Conservation (phyloP, 2,888 invertebrate genomes). For the Drosophila conformis region DNA sequence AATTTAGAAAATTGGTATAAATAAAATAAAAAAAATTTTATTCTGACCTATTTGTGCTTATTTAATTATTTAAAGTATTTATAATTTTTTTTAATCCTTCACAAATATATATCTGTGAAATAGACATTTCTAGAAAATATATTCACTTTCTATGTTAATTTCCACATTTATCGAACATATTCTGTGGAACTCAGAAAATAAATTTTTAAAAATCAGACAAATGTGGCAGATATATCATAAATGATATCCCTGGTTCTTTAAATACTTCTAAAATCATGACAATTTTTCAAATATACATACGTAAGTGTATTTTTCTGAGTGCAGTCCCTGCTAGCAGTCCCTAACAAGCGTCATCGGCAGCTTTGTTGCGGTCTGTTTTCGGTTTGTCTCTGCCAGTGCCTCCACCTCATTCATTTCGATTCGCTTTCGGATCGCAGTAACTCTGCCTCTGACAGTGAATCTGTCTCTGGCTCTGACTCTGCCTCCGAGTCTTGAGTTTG, state of each 20-base stretch:
- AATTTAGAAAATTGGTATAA: not conserved
- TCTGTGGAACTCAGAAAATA: not conserved
- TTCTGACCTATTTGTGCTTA: not conserved
- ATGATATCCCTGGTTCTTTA: not conserved
- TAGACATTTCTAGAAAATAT: not conserved
- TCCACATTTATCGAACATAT: not conserved
- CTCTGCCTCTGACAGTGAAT: constrained; percentile 11
- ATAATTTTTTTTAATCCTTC: not conserved
- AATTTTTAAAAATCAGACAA: not conserved
- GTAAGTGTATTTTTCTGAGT: not conserved
- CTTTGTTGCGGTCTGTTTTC: constrained; percentile 79
- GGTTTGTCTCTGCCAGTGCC: constrained; percentile 62
- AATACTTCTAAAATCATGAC: not conserved
- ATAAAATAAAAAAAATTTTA: not conserved
- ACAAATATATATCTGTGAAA: not conserved
- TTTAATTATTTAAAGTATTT: not conserved
- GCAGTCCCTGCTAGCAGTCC: constrained; percentile 24
- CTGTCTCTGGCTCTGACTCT: constrained; percentile 32
- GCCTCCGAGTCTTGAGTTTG: constrained; percentile 60
- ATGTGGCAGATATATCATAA: not conserved
- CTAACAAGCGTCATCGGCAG: constrained; percentile 73
- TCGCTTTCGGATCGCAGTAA: constrained; percentile 18
- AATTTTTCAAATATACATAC: not conserved
- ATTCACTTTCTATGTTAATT: not conserved
- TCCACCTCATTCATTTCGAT: constrained; percentile 20